Base-by-base conservation (phyloP, 1,140 invertebrate genomes). In the Heliothis subflexa region DNA sequence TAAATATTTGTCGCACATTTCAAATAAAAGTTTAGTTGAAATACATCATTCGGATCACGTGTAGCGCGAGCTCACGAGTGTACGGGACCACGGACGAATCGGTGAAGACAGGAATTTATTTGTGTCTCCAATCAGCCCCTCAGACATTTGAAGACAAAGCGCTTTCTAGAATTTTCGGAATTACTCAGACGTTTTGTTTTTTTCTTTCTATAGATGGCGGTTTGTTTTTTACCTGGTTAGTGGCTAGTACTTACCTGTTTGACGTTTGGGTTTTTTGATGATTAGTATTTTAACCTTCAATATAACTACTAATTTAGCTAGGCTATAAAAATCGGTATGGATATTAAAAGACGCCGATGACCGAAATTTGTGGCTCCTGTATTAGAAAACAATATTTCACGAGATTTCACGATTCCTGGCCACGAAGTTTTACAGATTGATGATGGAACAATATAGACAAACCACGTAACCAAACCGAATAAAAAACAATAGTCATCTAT, bases 61-160 rank as follows among this genome's bases (percentile, higher is more conserved):
- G 57, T 74, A 73, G 82, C 81, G 85, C 83, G 79, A 83, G 68
- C 40, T n/a, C 11, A 64, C 61, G 33, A 64, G 61, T 66, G 40
- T 66, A 47, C 62, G 40, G 62, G 45, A 66, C 62, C 72, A 81
- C 45, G 78, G 78, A 78, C 74, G 75, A 80, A 59, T 77, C 61
- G 14, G 49, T 61, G 80, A 50, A 78, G 80, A 85, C 83, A 80
- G 78, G 85, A 85, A 86, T 88, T 88, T 90, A 90, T 90, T 89
- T 89, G 88, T 86, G 85, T 88, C 85, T 87, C 86, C 88, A 91
- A 91, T 91, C 89, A 90, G 88, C 83, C 83, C 74, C 78, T 76
- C 76, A 81, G 79, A 81, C 79, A 54, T 81, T 83, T 80, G 79
- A 80, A 89, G 88, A 90, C 89, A 89, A 91, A 90, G 86, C 85